These are phyloP conservation scores for Lamellibrachia satsuma DNA, from an alignment of 2,888 invertebrate species.

Conservation along the genomic window DNA sequence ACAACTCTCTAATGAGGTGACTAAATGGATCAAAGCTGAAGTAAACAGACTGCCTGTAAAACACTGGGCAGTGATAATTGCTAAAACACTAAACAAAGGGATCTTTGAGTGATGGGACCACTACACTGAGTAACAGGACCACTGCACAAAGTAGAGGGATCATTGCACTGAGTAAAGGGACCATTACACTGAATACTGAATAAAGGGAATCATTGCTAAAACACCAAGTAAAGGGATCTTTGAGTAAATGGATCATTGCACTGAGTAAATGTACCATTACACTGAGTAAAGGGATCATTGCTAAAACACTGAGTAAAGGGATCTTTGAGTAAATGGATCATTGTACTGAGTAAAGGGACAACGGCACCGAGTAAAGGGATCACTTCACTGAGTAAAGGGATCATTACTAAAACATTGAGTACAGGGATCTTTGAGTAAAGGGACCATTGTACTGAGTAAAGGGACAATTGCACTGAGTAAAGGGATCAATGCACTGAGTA, in stretches of 20 bases:
- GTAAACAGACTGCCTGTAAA: background rate
- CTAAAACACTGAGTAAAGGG: background rate
- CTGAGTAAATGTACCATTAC: background rate
- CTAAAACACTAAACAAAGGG: background rate
- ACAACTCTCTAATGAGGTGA: background rate
- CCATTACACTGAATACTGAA: background rate
- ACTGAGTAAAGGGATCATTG: background rate
- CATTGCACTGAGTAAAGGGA: background rate
- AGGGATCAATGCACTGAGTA: background rate
- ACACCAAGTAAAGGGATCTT: background rate
- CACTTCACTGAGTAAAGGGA: background rate
- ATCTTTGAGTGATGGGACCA: background rate
- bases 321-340: background rate
- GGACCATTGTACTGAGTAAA: background rate
- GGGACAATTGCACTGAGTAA: background rate
- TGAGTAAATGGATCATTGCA: background rate
- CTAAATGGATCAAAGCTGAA: background rate
- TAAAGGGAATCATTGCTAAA: background rate
- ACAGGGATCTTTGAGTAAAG: background rate
- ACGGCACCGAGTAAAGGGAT: background rate
- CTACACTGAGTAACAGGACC: background rate
- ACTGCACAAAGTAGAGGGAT: background rate
- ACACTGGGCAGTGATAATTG: background rate
- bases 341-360: background rate
- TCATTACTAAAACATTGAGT: background rate